phyloP scores from a whole-genome alignment of 2,113 vertebrate species.

The Chauna torquata region DNA sequence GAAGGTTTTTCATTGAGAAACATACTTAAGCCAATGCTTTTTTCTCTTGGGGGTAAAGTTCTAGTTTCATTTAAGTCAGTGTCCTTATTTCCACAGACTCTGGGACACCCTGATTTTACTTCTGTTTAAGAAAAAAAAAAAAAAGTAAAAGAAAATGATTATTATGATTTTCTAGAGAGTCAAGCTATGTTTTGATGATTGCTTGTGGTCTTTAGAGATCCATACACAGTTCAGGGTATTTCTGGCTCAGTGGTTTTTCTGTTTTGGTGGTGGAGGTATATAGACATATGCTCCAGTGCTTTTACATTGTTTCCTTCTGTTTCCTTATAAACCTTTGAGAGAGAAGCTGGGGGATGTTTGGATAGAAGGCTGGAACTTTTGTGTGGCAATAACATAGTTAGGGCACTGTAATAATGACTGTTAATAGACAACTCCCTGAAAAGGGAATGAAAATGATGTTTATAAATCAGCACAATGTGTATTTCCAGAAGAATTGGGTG shows the following conservation, averaged over 20 bases:
- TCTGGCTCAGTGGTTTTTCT: conserved; percentile 55
- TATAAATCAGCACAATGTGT: background rate
- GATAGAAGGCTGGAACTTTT: background rate
- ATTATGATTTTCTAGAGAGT: background rate
- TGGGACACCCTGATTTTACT: background rate
- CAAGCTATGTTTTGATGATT: background rate
- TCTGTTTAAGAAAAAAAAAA: background rate
- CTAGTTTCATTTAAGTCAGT: background rate
- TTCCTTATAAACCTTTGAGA: background rate
- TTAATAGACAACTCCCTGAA: conserved; percentile 12
- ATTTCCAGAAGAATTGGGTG: background rate
- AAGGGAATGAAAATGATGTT: conserved; percentile 15
- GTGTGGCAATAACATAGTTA: background rate
- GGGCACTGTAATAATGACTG: background rate
- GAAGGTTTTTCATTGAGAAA: background rate
- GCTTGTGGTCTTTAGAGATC: conserved; percentile 8
- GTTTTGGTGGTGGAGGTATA: background rate
- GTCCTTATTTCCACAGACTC: background rate
- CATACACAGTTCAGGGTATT: background rate
- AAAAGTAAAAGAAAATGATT: background rate
- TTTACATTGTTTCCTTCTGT: conserved; percentile 39
- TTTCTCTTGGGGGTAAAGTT: background rate
- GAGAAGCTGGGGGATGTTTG: conserved; percentile 12
- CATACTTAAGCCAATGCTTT: background rate
- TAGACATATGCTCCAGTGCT: conserved; percentile 26